phyloP scores from a whole-genome alignment of 2,888 invertebrate genomes.

The Apoda limacodes region DNA sequence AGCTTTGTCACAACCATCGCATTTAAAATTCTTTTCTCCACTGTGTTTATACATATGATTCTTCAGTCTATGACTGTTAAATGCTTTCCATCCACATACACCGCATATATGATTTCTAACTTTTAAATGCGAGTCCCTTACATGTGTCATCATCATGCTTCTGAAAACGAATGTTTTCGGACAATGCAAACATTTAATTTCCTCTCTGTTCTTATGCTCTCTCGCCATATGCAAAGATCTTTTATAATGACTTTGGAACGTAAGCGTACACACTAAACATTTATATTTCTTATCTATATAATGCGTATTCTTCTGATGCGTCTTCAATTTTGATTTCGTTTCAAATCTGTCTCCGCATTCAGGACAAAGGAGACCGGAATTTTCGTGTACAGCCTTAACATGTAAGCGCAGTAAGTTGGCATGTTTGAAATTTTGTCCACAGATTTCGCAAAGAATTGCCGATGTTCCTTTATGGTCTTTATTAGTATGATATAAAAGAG shows the following conservation, averaged over 20 bases:
- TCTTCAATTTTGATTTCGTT: constrained; percentile 55
- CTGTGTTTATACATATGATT: constrained; percentile 62
- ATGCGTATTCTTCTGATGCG: constrained; percentile 55
- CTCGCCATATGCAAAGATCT: constrained; percentile 51
- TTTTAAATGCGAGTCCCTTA: constrained; percentile 51
- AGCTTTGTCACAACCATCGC: constrained; percentile 50
- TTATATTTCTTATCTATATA: constrained; percentile 59
- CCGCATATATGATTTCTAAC: constrained; percentile 49
- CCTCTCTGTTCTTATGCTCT: constrained; percentile 47
- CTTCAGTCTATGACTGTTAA: constrained; percentile 59
- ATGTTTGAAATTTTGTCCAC: constrained; percentile 57
- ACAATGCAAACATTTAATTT: constrained; percentile 55
- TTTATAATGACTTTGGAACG: constrained; percentile 51
- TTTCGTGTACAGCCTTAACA: constrained; percentile 48
- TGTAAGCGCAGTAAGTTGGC: constrained; percentile 38
- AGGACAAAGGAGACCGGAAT: constrained; percentile 40
- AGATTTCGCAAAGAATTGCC: constrained; percentile 50
- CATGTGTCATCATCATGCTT: constrained; percentile 59
- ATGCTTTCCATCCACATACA: constrained; percentile 55
- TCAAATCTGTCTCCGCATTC: constrained; percentile 61
- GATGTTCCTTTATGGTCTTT: constrained; percentile 57
- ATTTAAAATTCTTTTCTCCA: constrained; percentile 59
- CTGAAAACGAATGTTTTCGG: constrained; percentile 56
- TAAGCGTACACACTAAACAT: constrained; percentile 53
- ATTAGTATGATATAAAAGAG: constrained; percentile 50